Evolutionary conservation across 1,140 invertebrate genomes (phyloP), one percentile per base, ranked within the genome.

Genomic region (Ganaspis sp.): DNA sequence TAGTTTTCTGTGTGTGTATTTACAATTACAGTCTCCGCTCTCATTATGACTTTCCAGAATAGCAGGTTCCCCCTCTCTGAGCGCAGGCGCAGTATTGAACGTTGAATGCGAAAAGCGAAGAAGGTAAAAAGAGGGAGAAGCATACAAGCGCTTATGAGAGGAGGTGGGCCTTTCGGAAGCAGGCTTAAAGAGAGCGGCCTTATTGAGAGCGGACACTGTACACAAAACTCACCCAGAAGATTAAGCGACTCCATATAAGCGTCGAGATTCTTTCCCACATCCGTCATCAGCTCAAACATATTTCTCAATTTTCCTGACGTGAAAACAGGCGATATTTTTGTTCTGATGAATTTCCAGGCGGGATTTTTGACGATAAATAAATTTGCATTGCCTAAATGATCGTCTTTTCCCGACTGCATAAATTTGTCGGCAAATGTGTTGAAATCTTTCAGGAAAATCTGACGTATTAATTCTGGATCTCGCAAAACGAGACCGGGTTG

Each of bases 251-350:
- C 89, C 83, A 75, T 92, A 84, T 58, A 83, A 81, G 45, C 79
- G 84, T 23, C 92, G 81, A 26, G 88, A 86, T 73, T 87, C 80
- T 29, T 9, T 17, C 40, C 74, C 40, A 74, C 72, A 4, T 78
- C 40, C 1, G 21, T 42, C 75, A 85, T 42, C 1, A 76, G 49
- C 9, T 72, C 40, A 75, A 81, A 81, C 81, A 92, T 90, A 64
- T 87, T 83, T 79, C 88, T 90, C 74, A 93, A 86, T 83, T 92
- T 92, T 19, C 87, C 84, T 1, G 88, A 87, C 11, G 90, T 92
- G 81, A 92, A 92, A 4, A 89, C 90, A 8, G 92, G 92, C 58
- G 89, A 91, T 29, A 92, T 85, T 37, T 91, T 89, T 11, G 80
- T 81, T 45, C 92, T 76, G 9, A 92, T 81, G 37, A 88, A 79